Conservation (phyloP, 2,888 invertebrate genomes). For the Cephus runcator region DNA sequence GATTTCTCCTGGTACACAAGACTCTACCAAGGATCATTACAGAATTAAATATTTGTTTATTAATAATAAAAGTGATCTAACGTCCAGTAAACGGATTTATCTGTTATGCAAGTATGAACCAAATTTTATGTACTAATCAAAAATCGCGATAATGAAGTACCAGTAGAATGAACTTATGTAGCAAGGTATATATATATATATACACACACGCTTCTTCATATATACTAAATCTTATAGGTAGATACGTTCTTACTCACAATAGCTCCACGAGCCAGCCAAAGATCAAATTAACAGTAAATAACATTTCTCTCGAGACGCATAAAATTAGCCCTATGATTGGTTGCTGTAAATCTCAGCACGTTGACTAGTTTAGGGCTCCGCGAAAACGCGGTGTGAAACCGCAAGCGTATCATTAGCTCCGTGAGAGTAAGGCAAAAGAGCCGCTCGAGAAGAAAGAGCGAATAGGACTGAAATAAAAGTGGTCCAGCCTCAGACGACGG, state of each 20-base stretch:
- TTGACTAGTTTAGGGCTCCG: conserved; percentile 31
- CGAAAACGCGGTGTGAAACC: conserved; percentile 32
- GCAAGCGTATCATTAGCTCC: conserved; percentile 32
- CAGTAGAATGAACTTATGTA: not conserved
- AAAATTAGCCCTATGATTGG: conserved; percentile 35
- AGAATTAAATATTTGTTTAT: not conserved
- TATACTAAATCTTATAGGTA: not conserved
- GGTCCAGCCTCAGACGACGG: not conserved
- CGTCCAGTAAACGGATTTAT: not conserved
- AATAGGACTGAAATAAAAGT: not conserved
- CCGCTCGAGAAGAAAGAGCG: not conserved
- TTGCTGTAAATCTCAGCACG: conserved; percentile 32
- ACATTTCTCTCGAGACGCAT: conserved; percentile 29
- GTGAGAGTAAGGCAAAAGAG: not conserved
- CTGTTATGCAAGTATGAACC: not conserved
- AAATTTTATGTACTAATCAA: not conserved
- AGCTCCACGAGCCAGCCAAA: not conserved
- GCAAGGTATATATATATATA: not conserved
- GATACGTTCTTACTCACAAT: not conserved
- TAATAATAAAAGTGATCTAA: not conserved
- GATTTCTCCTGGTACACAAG: not conserved
- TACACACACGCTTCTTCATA: not conserved
- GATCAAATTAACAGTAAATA: conserved; percentile 28
- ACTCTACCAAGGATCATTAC: not conserved
- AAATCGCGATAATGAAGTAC: not conserved